phyloP scores from a whole-genome alignment of 2,113 vertebrate genomes.

The Rhinopithecus roxellana region DNA sequence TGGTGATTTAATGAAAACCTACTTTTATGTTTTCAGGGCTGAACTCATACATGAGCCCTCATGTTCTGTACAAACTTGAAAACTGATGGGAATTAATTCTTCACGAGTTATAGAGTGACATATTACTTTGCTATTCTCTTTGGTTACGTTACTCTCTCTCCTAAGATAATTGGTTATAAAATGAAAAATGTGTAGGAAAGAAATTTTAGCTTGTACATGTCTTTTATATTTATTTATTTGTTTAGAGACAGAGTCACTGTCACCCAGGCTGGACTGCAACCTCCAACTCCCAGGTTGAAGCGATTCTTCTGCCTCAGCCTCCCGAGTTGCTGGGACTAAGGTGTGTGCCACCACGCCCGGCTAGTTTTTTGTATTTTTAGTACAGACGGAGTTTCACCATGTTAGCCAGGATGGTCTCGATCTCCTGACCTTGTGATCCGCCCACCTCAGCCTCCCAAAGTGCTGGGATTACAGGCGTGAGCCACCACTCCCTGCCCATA shows the following conservation, averaged over 20 bases:
- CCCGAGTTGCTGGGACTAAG: too few species aligned
- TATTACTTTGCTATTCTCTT: neutral
- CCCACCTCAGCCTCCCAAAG: too few species aligned
- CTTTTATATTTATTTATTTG: neutral
- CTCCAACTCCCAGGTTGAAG: too few species aligned
- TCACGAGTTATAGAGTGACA: neutral
- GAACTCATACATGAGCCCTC: neutral
- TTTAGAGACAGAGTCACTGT: too few species aligned
- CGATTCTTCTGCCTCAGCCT: too few species aligned
- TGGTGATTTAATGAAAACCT: neutral
- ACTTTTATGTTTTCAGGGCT: neutral
- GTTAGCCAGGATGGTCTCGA: too few species aligned
- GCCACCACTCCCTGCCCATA: neutral
- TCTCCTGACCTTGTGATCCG: too few species aligned
- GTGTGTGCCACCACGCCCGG: too few species aligned
- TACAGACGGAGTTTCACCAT: too few species aligned
- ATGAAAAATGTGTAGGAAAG: neutral
- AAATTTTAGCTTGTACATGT: neutral
- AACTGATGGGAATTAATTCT: neutral
- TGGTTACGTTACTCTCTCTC: neutral
- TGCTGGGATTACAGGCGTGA: too few species aligned
- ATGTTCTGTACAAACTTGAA: neutral
- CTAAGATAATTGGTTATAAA: neutral
- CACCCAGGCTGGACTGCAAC: too few species aligned
- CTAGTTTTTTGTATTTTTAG: too few species aligned